Base-by-base conservation (phyloP, 1,140 invertebrate species). In the Trachymyrmex cornetzi region DNA sequence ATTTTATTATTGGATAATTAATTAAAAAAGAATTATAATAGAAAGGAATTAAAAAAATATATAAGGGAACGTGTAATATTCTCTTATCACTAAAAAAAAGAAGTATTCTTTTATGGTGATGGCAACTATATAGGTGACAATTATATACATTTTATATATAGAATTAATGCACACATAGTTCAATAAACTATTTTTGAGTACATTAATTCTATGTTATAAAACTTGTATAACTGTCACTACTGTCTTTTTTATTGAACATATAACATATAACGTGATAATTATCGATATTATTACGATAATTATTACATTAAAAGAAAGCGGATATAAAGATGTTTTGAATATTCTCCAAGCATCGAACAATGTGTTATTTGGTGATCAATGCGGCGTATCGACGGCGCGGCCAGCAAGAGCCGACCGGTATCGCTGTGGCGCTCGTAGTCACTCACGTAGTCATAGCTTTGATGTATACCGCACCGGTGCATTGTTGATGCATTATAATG, bases 401-500 rank as follows among this genome's bases (percentile, higher is more conserved):
- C 22, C 57, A n/a, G 30, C 69, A 11, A 50, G 69, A 72, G 14
- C 48, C 38, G 66, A 38, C 14, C 74, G 48, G 77, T 90, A 90
- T 88, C 87, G 89, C 57, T 57, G 61, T 80, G 86, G 81, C 24
- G 77, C 81, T 71, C 90, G 89, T 90, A 59, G 84, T 91, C 82
- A 89, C 92, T 94, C 93, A 94, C 93, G 94, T 94, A 93, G 88
- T 71, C 84, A 44, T 34, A 72, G 80, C 92, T 94, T 94, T 94
- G 94, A 94, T 94, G 93, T 93, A 87, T 89, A 93, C 93, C 94
- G 93, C 94, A 72, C 90, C 61, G 87, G 77, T 92, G 93, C 91
- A 94, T 93, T 91, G 93, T 91, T 86, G 93, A 92, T 93, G 93
- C 92, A 94, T 94, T 94, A 93, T 94, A 94, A 94, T 94, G 91